Base-by-base conservation (phyloP, 1,140 invertebrate species). In the Acromyrmex heyeri region DNA sequence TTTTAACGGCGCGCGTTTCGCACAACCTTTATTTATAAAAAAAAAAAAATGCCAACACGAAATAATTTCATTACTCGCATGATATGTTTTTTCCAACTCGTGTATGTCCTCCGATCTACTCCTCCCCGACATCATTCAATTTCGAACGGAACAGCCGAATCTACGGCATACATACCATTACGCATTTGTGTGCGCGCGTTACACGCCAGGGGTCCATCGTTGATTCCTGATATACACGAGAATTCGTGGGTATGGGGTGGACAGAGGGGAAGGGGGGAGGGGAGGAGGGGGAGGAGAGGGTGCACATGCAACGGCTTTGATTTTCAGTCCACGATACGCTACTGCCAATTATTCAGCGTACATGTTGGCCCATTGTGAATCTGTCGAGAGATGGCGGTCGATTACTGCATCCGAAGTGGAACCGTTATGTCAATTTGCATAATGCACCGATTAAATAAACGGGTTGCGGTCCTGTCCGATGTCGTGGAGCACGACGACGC, bases 361-460 rank as follows among this genome's bases (percentile, higher is more conserved):
- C 81, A 90, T 82, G 87, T 90, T 86, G 76, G 85, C 62, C 88
- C 81, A 87, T 87, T 86, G 89, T 86, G 89, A 91, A 89, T 87
- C 89, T 83, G 87, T 91, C 85, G 90, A 88, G 87, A 91, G 89
- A 92, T 69, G 85, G 85, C 83, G 91, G 91, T 92, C 91, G 87
- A 92, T 92, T 91, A 92, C 90, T 89, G 89, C 86, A 88, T 90
- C 87, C 89, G 89, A 90, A 90, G 87, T 89, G 87, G 86, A 89
- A 88, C 89, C 88, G 91, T 91, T 88, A 92, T 91, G 88, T 89
- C 91, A 92, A 93, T 93, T 93, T 92, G 83, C 91, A 93, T 93
- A 93, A 93, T 93, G 86, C 88, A 92, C 93, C 91, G 88, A 93
- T 92, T 92, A 91, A 92, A 92, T 90, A 88, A 91, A 92, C 91